Evolutionary conservation across 2,888 invertebrate genomes (phyloP).

Genomic region (Drosophila kambysellisi): DNA sequence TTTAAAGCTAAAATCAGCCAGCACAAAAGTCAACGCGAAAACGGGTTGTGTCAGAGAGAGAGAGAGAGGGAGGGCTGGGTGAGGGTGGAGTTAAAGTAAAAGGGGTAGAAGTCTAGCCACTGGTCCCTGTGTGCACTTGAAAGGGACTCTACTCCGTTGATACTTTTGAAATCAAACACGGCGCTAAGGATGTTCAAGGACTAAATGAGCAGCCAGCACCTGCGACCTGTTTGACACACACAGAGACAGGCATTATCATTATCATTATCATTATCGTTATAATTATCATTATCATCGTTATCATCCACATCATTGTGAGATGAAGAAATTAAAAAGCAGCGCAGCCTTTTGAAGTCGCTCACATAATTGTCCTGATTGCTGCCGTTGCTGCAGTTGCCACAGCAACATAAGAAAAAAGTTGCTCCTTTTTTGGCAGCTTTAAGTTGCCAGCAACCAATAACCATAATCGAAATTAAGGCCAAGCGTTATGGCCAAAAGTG

Average conservation of each 20-base stretch:
- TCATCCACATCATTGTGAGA: conserved; percentile 25
- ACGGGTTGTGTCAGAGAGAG: conserved; percentile 5
- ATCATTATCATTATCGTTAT: conserved; percentile 21
- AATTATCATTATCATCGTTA: conserved; percentile 20
- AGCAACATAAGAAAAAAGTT: conserved; percentile 6
- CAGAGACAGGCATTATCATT: background rate
- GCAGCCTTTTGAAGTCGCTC: conserved; percentile 65
- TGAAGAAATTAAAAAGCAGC: conserved; percentile 65
- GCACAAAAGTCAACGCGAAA: conserved; percentile 35
- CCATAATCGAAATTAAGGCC: conserved; percentile 21
- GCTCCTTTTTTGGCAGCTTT: conserved; percentile 14
- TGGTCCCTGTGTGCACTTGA: conserved; percentile 58
- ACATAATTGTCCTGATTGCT: conserved; percentile 48
- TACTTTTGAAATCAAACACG: conserved; percentile 82
- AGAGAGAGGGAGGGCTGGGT: too few relatives aligned
- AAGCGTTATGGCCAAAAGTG: conserved; percentile 11
- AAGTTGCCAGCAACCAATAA: conserved; percentile 5
- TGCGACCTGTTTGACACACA: conserved; percentile 64
- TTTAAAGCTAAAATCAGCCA: conserved; percentile 47
- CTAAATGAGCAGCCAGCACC: conserved; percentile 52
- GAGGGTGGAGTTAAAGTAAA: background rate
- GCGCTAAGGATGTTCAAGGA: conserved; percentile 36
- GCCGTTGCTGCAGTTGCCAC: conserved; percentile 17
- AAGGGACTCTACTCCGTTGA: conserved; percentile 64
- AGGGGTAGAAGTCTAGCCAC: conserved; percentile 18